These are phyloP conservation scores for Nematolebias whitei DNA, from an alignment of 2,113 vertebrate species.

Conservation along the genomic window DNA sequence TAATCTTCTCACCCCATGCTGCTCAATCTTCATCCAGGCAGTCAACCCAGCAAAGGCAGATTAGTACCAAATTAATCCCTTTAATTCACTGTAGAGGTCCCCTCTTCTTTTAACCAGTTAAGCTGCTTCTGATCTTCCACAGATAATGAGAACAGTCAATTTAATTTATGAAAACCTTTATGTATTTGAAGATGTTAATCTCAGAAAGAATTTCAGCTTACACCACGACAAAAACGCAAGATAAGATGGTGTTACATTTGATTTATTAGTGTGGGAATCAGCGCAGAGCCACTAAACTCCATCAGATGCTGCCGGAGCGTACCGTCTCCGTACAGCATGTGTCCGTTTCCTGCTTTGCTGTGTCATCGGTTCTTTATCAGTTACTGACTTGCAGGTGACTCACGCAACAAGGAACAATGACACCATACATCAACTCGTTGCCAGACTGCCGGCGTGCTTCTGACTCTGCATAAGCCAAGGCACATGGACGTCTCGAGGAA, in stretches of 20 bases:
- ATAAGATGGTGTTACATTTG: neutral
- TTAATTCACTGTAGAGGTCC: conserved; percentile 58
- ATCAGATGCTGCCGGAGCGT: neutral
- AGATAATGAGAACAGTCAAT: conserved; percentile 24
- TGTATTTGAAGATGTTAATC: neutral
- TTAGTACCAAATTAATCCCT: conserved; percentile 67
- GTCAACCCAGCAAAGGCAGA: conserved; percentile 58
- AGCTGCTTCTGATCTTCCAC: conserved; percentile 27
- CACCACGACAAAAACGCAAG: neutral
- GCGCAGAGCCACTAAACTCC: neutral
- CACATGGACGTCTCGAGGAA: conserved; percentile 26
- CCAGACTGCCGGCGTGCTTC: conserved; percentile 29
- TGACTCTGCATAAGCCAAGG: conserved; percentile 12
- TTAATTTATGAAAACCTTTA: conserved; percentile 38
- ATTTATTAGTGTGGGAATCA: neutral
- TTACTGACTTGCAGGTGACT: conserved; percentile 53
- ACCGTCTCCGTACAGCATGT: neutral
- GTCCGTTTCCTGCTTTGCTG: conserved; percentile 39
- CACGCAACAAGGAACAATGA: conserved; percentile 59
- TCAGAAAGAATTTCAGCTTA: neutral
- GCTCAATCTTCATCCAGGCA: conserved; percentile 40
- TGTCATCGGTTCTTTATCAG: conserved; percentile 49
- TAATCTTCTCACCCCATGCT: conserved; percentile 65
- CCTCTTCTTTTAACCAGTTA: conserved; percentile 42
- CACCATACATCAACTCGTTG: conserved; percentile 32